Evolutionary conservation across 2,797 vertebrate genomes (phyloP).

Genomic region (Crocidura indochinensis): DNA sequence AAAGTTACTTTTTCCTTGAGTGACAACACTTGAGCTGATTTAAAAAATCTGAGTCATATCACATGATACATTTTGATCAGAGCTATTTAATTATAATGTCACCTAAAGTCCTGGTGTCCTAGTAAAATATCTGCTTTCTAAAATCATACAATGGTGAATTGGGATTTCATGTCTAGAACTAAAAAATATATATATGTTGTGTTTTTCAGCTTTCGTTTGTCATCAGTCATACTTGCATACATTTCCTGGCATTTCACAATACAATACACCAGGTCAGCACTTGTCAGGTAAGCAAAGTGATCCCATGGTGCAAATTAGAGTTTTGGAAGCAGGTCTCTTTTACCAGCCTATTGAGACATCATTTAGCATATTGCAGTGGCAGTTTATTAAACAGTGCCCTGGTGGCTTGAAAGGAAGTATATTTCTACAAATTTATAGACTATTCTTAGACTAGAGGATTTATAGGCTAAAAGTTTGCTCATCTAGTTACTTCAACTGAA

Average conservation of each 20-base stretch:
- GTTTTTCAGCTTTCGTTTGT: constrained; percentile 45
- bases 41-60: neutral
- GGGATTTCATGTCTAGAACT: constrained; percentile 51
- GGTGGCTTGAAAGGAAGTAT: constrained; percentile 33
- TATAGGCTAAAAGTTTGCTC: constrained; percentile 25
- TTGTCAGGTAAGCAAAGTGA: constrained; percentile 66
- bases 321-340: constrained; percentile 43
- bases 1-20: constrained; percentile 64
- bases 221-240: constrained; percentile 60
- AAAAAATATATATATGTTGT: neutral
- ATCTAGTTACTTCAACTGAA: constrained; percentile 22
- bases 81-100: constrained; percentile 64
- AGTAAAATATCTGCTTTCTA: constrained; percentile 43
- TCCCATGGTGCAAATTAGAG: constrained; percentile 69
- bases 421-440: constrained; percentile 26
- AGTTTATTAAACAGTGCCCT: constrained; percentile 72
- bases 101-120: constrained; percentile 32
- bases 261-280: constrained; percentile 35
- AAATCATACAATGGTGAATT: constrained; percentile 59
- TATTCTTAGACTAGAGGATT: constrained; percentile 27
- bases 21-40: constrained; percentile 18
- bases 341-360: constrained; percentile 9
- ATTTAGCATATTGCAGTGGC: constrained; percentile 73
- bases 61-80: neutral
- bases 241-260: constrained; percentile 63